Conservation (phyloP, 1,140 invertebrate genomes). For the Pristionchus pacificus region DNA sequence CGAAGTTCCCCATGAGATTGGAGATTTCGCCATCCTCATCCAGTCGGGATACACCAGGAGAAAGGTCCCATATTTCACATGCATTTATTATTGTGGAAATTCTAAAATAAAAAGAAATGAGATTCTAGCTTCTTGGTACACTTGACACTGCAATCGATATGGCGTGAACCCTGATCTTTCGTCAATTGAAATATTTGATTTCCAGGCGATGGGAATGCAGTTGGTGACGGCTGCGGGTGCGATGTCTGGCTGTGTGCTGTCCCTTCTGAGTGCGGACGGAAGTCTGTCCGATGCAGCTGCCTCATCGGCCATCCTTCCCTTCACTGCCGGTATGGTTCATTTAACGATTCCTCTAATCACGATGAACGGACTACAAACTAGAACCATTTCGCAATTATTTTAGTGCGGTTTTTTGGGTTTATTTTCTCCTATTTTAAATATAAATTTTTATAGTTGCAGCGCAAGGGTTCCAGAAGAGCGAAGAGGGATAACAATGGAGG, state of each 20-base stretch:
- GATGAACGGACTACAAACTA: too few relatives aligned
- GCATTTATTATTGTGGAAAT: background rate
- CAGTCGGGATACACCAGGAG: slow-evolving; percentile 82
- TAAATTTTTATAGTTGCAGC: too few relatives aligned
- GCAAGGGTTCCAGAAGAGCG: too few relatives aligned
- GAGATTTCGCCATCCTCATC: slow-evolving; percentile 92
- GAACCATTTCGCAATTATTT: too few relatives aligned
- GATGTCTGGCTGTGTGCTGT: slow-evolving; percentile 60
- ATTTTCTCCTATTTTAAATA: too few relatives aligned
- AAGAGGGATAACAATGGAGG: too few relatives aligned
- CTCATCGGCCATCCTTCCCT: slow-evolving; percentile 81
- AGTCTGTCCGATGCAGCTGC: slow-evolving; percentile 65
- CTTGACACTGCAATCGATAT: background rate
- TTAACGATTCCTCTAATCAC: too few relatives aligned
- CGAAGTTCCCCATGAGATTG: slow-evolving; percentile 96
- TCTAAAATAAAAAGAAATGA: background rate
- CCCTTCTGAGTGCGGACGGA: slow-evolving; percentile 47
- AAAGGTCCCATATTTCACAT: slow-evolving; percentile 63
- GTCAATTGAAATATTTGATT: too few relatives aligned
- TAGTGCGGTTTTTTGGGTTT: too few relatives aligned
- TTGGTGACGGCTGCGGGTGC: slow-evolving; percentile 89
- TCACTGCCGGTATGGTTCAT: slow-evolving; percentile 68
- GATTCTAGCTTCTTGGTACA: slow-evolving; percentile 2
- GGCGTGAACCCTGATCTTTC: slow-evolving; percentile 30
- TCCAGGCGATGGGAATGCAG: slow-evolving; percentile 82